These are phyloP conservation scores for Sternotherus odoratus DNA, from an alignment of 2,797 vertebrate species.

Conservation along the genomic window DNA sequence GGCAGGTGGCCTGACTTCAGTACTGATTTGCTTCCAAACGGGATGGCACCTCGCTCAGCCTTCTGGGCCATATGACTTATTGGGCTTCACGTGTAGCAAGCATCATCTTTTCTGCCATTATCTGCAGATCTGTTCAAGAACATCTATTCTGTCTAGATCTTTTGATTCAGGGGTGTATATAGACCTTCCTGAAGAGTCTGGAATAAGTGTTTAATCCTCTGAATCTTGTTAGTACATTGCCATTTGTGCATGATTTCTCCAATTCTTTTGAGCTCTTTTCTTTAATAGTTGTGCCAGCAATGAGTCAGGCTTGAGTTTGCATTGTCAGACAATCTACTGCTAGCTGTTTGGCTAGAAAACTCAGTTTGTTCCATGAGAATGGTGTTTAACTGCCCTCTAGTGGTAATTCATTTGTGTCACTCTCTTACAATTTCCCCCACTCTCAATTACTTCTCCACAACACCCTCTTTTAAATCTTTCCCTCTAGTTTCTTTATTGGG, in stretches of 20 bases:
- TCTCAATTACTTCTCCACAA: background rate
- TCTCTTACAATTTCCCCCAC: background rate
- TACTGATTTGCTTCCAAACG: background rate
- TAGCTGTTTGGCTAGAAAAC: background rate
- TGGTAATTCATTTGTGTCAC: background rate
- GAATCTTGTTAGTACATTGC: slow-evolving; percentile 19
- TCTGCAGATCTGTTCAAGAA: background rate
- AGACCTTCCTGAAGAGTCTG: background rate
- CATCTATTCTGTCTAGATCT: background rate
- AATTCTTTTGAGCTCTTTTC: slow-evolving; percentile 49
- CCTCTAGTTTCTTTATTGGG: background rate
- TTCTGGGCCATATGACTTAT: background rate
- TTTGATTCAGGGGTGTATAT: background rate
- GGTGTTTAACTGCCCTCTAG: slow-evolving; percentile 57
- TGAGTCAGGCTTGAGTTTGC: slow-evolving; percentile 51
- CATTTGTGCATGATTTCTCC: slow-evolving; percentile 53
- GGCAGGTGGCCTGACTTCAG: background rate
- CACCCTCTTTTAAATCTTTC: background rate
- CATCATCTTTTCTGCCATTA: background rate
- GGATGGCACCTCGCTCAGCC: background rate
- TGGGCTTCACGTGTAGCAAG: background rate
- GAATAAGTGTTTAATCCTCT: background rate
- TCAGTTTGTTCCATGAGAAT: background rate
- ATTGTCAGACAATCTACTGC: slow-evolving; percentile 31
- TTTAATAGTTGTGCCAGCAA: slow-evolving; percentile 50